Evolutionary conservation across 2,888 invertebrate genomes (phyloP).

Genomic region (Incurvaria masculella): DNA sequence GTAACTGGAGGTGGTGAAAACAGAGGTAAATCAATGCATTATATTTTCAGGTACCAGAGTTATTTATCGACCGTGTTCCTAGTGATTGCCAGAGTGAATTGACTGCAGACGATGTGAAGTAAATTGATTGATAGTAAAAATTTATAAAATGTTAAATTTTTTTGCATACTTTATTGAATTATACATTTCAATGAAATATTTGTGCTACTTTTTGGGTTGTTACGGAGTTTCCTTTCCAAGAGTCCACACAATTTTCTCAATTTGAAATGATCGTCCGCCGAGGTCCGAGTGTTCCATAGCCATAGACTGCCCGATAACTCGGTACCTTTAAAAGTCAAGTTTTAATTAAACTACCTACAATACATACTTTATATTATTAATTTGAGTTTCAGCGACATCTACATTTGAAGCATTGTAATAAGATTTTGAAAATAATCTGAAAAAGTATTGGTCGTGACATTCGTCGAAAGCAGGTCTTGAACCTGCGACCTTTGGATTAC

Average conservation of each 20-base stretch:
- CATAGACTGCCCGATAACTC: slow-evolving; percentile 41
- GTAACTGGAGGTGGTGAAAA: no score
- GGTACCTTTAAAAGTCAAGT: no score
- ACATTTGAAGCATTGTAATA: no score
- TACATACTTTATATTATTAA: no score
- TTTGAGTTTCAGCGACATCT: no score
- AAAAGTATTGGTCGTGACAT: no score
- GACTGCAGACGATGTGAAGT: slow-evolving; percentile 35
- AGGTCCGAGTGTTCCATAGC: slow-evolving; percentile 41
- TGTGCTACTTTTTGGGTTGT: slow-evolving; percentile 11
- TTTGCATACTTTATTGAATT: slow-evolving; percentile 4
- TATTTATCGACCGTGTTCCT: slow-evolving; percentile 47
- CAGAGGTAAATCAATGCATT: no score
- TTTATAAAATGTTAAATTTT: slow-evolving; percentile 4
- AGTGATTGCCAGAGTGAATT: slow-evolving; percentile 50
- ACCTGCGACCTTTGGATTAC: no score
- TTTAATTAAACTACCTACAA: no score
- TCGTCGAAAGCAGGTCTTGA: no score
- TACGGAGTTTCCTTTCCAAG: slow-evolving; percentile 22
- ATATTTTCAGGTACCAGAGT: slow-evolving; percentile 41
- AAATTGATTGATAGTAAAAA: slow-evolving; percentile 12
- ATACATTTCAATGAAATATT: not conserved
- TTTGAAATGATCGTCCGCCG: slow-evolving; percentile 41
- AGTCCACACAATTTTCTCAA: slow-evolving; percentile 45
- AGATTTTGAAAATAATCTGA: no score